Conservation (phyloP, 1,140 invertebrate genomes). For the Achatina immaculata region DNA sequence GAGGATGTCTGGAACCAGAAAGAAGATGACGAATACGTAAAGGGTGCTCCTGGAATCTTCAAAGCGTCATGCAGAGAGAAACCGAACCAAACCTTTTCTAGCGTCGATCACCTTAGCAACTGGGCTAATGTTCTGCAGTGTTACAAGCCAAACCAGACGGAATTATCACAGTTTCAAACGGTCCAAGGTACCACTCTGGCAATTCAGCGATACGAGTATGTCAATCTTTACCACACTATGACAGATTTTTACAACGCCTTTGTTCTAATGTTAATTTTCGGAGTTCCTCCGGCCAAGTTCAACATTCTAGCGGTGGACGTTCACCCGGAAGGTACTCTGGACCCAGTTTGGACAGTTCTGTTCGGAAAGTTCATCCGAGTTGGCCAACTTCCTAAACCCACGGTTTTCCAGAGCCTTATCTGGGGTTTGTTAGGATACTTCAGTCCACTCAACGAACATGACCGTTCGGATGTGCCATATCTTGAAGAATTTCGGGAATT, state of each 20-base stretch:
- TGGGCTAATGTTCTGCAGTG: constrained; percentile 44
- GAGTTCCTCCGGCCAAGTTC: constrained; percentile 45
- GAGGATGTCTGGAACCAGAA: constrained; percentile 56
- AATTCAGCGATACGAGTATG: constrained; percentile 65
- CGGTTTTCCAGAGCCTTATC: constrained; percentile 49
- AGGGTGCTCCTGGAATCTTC: constrained; percentile 54
- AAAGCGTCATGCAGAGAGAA: constrained; percentile 41
- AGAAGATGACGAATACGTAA: constrained; percentile 55
- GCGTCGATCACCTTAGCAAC: constrained; percentile 45
- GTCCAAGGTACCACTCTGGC: constrained; percentile 52
- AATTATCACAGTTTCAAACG: not conserved
- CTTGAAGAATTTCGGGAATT: constrained; percentile 64
- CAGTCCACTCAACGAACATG: constrained; percentile 58
- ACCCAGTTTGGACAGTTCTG: constrained; percentile 58
- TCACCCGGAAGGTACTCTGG: constrained; percentile 61
- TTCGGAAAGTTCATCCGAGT: constrained; percentile 52
- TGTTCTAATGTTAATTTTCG: constrained; percentile 60
- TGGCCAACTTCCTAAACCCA: constrained; percentile 37
- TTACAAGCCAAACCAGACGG: constrained; percentile 4
- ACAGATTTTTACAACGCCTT: constrained; percentile 69
- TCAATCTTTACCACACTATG: constrained; percentile 69
- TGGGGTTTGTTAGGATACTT: constrained; percentile 65
- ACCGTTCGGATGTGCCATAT: constrained; percentile 48
- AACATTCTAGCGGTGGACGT: constrained; percentile 61
- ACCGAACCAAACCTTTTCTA: constrained; percentile 35